Percentiles rank a stretch among this genome's conserved stretches.
Evolutionary conservation across 2,113 vertebrate genomes (phyloP).

Genomic region (Panthera tigris): DNA sequence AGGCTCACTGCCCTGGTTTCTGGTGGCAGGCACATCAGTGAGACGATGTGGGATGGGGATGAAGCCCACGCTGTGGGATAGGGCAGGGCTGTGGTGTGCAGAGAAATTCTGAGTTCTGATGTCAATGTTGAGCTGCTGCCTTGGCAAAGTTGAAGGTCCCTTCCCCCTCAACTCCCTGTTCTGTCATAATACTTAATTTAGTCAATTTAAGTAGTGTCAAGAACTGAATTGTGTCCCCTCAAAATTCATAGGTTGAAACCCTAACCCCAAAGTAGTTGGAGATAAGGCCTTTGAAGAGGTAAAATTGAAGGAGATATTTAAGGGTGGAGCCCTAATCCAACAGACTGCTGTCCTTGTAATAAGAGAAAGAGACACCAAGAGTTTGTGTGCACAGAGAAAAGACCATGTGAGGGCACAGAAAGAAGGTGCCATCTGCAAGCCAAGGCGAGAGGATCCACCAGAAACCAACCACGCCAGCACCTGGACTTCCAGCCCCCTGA

Average conservation of each 20-base stretch:
- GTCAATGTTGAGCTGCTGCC: background rate
- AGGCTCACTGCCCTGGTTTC: background rate
- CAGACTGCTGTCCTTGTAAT: background rate
- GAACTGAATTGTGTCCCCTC: background rate
- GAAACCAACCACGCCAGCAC: background rate
- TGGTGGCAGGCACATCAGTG: accelerated
- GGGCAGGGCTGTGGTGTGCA: background rate
- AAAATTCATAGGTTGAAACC: background rate
- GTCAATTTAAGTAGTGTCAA: background rate
- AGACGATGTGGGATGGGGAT: background rate
- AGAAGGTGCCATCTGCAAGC: background rate
- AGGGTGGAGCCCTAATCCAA: background rate
- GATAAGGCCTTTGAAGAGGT: background rate
- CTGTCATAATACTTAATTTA: background rate
- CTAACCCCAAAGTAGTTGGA: background rate
- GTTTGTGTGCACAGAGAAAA: background rate
- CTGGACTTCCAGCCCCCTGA: background rate
- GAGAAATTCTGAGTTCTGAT: background rate
- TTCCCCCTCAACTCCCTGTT: background rate
- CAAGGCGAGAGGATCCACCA: background rate
- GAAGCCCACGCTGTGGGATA: background rate
- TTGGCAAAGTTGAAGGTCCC: background rate
- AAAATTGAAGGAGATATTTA: background rate
- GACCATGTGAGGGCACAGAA: background rate
- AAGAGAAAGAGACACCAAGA: background rate